phyloP scores from a whole-genome alignment of 2,797 vertebrate species.

The Denticeps clupeoides region DNA sequence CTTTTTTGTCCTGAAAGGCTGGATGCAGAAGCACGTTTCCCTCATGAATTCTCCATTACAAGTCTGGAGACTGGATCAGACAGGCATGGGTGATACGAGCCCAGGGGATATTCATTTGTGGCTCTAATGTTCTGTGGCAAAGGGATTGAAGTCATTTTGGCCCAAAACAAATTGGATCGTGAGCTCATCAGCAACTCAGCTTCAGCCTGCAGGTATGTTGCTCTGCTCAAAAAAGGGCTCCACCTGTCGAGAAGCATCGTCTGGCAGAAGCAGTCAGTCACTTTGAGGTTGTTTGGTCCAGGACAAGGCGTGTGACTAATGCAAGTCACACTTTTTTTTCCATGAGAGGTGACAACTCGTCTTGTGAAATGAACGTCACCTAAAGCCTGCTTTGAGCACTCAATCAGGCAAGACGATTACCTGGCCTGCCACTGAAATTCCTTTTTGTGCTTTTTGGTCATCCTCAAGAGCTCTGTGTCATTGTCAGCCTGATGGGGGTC shows the following conservation, averaged over 20 bases:
- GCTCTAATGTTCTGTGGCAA: slow-evolving; percentile 57
- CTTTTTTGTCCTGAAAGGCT: no score
- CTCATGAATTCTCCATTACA: slow-evolving; percentile 15
- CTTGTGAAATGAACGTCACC: slow-evolving; percentile 14
- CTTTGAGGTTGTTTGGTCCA: no score
- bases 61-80: slow-evolving; percentile 25
- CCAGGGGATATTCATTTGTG: slow-evolving; percentile 51
- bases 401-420: slow-evolving; percentile 44
- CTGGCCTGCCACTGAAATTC: slow-evolving; percentile 35
- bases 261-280: no score
- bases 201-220: slow-evolving; percentile 29
- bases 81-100: slow-evolving; percentile 33
- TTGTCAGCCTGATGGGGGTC: no score
- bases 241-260: background rate
- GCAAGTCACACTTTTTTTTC: background rate
- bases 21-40: no score
- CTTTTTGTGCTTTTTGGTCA: slow-evolving; percentile 27
- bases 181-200: slow-evolving; percentile 42
- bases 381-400: slow-evolving; percentile 29
- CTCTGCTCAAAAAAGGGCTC: background rate
- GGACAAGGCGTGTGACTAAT: no score
- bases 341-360: slow-evolving; percentile 14
- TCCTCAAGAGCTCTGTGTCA: no score
- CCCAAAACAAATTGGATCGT: slow-evolving; percentile 53
- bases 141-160: slow-evolving; percentile 51